Percentiles rank a stretch among this genome's conserved stretches.
These are phyloP conservation scores for Lissonota sp. DNA, from an alignment of 2,888 invertebrate species.

Conservation along the genomic window DNA sequence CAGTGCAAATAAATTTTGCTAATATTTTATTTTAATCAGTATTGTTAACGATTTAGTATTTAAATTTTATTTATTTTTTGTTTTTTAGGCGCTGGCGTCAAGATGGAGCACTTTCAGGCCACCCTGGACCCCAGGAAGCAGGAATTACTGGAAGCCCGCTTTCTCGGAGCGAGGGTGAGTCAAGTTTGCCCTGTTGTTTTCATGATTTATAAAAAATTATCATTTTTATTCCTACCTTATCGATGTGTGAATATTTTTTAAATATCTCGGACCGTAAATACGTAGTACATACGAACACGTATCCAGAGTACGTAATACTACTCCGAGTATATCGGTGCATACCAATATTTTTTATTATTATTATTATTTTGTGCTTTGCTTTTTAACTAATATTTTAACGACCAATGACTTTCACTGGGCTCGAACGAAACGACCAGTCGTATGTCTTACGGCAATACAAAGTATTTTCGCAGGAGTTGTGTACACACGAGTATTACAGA, in stretches of 20 bases:
- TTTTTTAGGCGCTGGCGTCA: conserved; percentile 96
- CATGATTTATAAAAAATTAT: conserved; percentile 8
- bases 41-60: too few relatives aligned
- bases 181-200: conserved; percentile 35
- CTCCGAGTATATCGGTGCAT: conserved; percentile 12
- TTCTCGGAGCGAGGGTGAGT: conserved; percentile 97
- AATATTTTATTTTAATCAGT: too few relatives aligned
- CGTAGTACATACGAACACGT: conserved; percentile 34
- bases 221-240: conserved; percentile 4
- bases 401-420: conserved; percentile 62
- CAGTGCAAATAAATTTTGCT: too few relatives aligned
- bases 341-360: conserved; percentile 1
- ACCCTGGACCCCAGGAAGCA: conserved; percentile 99
- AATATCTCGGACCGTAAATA: conserved; percentile 22
- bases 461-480: neutral
- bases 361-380: conserved; percentile 10
- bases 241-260: conserved; percentile 7
- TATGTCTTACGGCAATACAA: conserved; percentile 35
- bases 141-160: conserved; percentile 98
- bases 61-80: conserved; percentile 77
- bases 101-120: conserved; percentile 98
- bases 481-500: too few relatives aligned
- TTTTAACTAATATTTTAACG: conserved; percentile 22
- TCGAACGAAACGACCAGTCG: conserved; percentile 24
- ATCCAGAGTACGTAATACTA: conserved; percentile 30